Percentiles rank a stretch among this genome's conserved stretches.
These are phyloP conservation scores for Andrena bicolor DNA, from an alignment of 2,888 invertebrate genomes.

Conservation along the genomic window DNA sequence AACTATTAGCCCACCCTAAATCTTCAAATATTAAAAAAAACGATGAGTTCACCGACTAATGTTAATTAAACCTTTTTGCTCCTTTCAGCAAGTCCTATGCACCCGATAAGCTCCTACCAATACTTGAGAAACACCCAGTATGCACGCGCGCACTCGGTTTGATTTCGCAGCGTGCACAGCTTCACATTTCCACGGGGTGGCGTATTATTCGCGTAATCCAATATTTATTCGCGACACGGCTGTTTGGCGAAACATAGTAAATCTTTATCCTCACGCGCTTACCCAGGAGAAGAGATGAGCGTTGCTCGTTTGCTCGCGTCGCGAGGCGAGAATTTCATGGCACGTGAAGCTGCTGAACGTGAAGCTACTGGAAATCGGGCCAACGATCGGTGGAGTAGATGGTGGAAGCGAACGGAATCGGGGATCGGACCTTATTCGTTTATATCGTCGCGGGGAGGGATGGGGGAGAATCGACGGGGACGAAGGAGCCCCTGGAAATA, in stretches of 20 bases:
- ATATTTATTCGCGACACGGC: constrained; percentile 42
- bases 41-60: no score
- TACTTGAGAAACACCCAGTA: no score
- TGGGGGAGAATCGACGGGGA: background rate
- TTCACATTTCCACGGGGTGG: background rate
- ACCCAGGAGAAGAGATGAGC: constrained; percentile 29
- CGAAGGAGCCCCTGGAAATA: background rate
- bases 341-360: constrained; percentile 32
- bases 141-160: background rate
- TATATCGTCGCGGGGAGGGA: constrained; percentile 1
- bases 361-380: constrained; percentile 30
- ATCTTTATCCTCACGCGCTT: constrained; percentile 40
- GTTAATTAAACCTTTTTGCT: no score
- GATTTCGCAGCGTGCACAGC: background rate
- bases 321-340: background rate
- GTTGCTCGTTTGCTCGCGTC: constrained; percentile 15
- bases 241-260: constrained; percentile 32
- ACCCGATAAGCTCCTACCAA: no score
- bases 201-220: constrained; percentile 13
- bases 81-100: no score
- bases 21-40: no score
- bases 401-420: background rate
- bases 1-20: no score
- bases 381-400: constrained; percentile 11
- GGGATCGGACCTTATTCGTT: constrained; percentile 34